Base-by-base conservation (phyloP, 1,140 invertebrate species). In the Calliopsis andreniformis region DNA sequence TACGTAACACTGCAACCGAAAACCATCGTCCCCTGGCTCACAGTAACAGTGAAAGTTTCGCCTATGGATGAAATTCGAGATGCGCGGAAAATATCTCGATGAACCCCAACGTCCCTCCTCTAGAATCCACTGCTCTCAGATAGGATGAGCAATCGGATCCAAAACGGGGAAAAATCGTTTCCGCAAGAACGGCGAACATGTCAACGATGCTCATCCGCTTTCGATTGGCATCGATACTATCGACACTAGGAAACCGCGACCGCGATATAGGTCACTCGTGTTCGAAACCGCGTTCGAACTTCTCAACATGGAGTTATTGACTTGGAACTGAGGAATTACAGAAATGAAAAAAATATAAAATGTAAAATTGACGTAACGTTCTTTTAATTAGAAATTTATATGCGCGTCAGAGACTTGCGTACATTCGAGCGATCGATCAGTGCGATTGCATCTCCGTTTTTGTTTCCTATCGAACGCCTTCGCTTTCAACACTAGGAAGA, bases 1-100 rank as follows among this genome's bases (percentile, higher is more conserved):
- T 82, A 78, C 59, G 80, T 83, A 83, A 83, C 63, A 12, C 28
- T 78, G 81, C 69, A 82, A 83, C 49, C 42, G 80, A 83, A 82
- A 78, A 83, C 80, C 80, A 28, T 80, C n/a, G n/a, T 71, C 45
- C 49, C n/a, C 8, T 62, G 35, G 39, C 6, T 8, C 23, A 4
- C 20, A 49, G 51, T 56, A 51, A 58, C 25, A 68, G 81, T 78
- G 76, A 83, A 83, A 83, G 80, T 82, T 64, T 62, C 47, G n/a
- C 20, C n/a, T 23, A 30, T 39, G 7, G 63, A 78, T 83, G 81
- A 83, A 83, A 83, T 82, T 82, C 55, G 71, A 83, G 81, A 83
- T 75, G 80, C 20, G 2, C 56, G 67, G 47, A 66, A 63, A 78
- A 82, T 53, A 55, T 16, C 2, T 30, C 8, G 45, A 58, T 16